Percentiles rank a stretch among this genome's conserved stretches.
Conservation (phyloP, 2,797 vertebrate species). For the Aulostomus chinensis region DNA sequence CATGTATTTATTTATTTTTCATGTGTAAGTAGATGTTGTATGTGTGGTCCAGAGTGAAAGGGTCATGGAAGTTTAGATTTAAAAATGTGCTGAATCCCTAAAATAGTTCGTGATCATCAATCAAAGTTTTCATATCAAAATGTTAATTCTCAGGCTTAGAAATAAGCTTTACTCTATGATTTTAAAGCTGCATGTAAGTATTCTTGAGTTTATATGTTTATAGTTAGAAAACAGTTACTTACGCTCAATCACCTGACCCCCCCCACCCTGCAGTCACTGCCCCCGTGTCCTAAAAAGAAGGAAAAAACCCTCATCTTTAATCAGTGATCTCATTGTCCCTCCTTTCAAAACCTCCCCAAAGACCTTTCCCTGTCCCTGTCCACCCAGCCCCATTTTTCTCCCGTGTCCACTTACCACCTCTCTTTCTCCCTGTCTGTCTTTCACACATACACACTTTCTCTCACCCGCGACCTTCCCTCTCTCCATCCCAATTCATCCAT, state of each 20-base stretch:
- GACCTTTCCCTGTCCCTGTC: constrained; percentile 43
- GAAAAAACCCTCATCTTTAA: constrained; percentile 26
- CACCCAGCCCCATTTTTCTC: constrained; percentile 58
- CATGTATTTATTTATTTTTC: no score
- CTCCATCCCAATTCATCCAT: constrained; percentile 49
- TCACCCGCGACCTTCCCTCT: constrained; percentile 61
- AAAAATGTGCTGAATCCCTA: no score
- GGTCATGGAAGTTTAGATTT: no score
- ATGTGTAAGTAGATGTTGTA: no score
- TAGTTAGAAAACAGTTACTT: constrained; percentile 13
- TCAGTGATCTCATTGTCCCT: constrained; percentile 42
- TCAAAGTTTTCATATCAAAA: no score
- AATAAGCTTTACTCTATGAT: no score
- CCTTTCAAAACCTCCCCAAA: constrained; percentile 42
- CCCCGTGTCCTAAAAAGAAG: constrained; percentile 7
- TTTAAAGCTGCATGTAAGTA: no score
- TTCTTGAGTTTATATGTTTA: constrained; percentile 2
- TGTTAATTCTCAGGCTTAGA: no score
- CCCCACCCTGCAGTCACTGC: constrained; percentile 7
- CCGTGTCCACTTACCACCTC: constrained; percentile 45
- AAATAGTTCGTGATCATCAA: no score
- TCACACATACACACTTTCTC: constrained; percentile 46
- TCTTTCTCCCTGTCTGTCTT: constrained; percentile 1
- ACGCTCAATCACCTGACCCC: constrained; percentile 6
- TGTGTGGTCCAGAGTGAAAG: no score